Base-by-base conservation (phyloP, 2,113 vertebrate genomes). In the Phycodurus eques region DNA sequence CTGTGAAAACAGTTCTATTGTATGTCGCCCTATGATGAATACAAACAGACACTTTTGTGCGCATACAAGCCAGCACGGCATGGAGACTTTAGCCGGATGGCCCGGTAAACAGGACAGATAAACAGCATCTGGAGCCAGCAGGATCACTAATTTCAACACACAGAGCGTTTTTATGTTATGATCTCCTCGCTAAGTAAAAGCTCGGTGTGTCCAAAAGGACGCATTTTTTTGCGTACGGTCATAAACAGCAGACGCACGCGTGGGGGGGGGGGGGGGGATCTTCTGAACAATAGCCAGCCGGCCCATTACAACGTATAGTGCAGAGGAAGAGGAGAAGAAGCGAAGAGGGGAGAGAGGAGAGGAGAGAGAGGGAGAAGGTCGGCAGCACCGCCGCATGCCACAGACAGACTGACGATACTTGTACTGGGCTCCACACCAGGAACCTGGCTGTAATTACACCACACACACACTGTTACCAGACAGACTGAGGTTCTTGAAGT, bases 391-490 rank as follows among this genome's bases (percentile, higher is more conserved):
- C 87, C 80, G 80, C 87, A 90, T 89, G 89, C 90, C 90, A 91
- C 88, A 90, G 91, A 92, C 91, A 90, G 88, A 89, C 88, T 90
- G 91, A 91, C 90, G 88, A 86, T 90, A 87, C 83, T 88, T 89
- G 85, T 86, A 85, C 90, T 91, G 87, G 87, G 86, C 90, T 88
- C 85, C 83, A 76, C 80, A 83, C 86, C 89, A 83, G 87, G 80
- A 81, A 84, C 87, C 88, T 90, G 86, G 85, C 87, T 90, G 86
- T 90, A 91, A 90, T 91, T 91, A 89, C 87, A 89, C 73, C 86
- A 84, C 83, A 76, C 82, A 81, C 83, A 86, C 81, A 81, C 83
- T 74, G 71, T 79, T 77, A 87, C 77, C 74, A 81, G 81, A 80
- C 84, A 80, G 80, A 81, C 73, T 73, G 70, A 80, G 78, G 75